Evolutionary conservation across 1,140 invertebrate genomes (phyloP).

Genomic region (Bombus impatiens): DNA sequence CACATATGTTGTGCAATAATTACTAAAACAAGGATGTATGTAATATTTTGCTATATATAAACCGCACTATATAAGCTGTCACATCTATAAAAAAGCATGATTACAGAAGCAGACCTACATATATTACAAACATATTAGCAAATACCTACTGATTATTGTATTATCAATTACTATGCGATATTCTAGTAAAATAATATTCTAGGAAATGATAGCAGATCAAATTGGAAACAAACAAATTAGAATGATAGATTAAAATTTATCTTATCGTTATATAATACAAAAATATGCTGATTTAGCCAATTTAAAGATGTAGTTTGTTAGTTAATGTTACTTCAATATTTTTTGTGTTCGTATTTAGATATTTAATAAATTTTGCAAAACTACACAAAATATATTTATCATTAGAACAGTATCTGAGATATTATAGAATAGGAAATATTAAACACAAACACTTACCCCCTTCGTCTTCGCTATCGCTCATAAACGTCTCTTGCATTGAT

Average conservation of each 20-base stretch:
- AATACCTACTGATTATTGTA: not conserved
- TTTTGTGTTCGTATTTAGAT: not conserved
- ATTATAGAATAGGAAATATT: not conserved
- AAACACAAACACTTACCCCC: slow-evolving; percentile 87
- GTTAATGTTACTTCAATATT: not conserved
- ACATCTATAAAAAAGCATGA: slow-evolving; percentile 34
- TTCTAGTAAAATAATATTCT: slow-evolving; percentile 8
- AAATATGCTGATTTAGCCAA: not conserved
- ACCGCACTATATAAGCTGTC: not conserved
- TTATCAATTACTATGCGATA: slow-evolving; percentile 13
- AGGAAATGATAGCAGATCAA: not conserved
- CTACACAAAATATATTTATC: not conserved
- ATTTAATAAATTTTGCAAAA: not conserved
- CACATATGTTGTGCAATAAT: not conserved
- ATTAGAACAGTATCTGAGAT: slow-evolving; percentile 1
- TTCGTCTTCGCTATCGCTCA: slow-evolving; percentile 99
- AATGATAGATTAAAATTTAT: not conserved
- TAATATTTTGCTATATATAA: not conserved
- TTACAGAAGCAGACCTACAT: slow-evolving; percentile 32
- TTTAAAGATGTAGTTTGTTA: not conserved
- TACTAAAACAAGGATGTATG: not conserved
- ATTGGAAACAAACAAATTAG: slow-evolving; percentile 1
- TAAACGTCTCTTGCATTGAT: slow-evolving; percentile 99
- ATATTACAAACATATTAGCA: slow-evolving; percentile 7
- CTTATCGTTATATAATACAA: not conserved